Percentiles rank a stretch among this genome's conserved stretches.
Evolutionary conservation across 2,888 invertebrate genomes (phyloP).

Genomic region (Ophonus ardosiacus): DNA sequence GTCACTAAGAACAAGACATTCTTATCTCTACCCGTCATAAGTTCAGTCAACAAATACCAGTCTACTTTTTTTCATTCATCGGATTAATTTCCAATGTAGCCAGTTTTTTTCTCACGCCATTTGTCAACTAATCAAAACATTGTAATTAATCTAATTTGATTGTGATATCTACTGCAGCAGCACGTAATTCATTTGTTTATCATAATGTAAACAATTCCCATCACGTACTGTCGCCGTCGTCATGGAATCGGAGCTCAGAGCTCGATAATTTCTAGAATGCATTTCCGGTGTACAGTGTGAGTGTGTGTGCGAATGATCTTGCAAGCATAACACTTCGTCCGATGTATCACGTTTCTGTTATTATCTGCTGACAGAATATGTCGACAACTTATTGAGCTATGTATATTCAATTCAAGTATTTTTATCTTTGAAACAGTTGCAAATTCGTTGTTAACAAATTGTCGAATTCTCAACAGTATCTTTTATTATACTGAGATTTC

Average conservation of each 20-base stretch:
- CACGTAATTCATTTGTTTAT: slow-evolving; percentile 31
- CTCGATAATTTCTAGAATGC: slow-evolving; percentile 19
- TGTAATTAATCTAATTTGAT: background rate
- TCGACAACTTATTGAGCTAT: background rate
- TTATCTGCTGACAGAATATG: background rate
- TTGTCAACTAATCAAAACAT: background rate
- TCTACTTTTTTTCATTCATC: background rate
- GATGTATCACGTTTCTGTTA: background rate
- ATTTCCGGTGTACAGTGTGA: background rate
- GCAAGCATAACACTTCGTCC: background rate
- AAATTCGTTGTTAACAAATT: no score
- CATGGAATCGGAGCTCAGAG: slow-evolving; percentile 21
- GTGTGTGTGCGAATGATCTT: background rate
- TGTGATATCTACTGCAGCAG: background rate
- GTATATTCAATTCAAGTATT: no score
- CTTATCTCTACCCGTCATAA: background rate
- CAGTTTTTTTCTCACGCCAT: background rate
- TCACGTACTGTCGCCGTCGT: slow-evolving; percentile 3
- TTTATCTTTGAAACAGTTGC: no score
- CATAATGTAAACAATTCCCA: slow-evolving; percentile 24
- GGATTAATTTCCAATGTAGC: background rate
- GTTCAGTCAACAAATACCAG: background rate
- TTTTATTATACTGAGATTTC: no score
- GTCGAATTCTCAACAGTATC: no score
- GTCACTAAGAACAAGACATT: background rate